Base-by-base conservation (phyloP, 2,888 invertebrate genomes). In the Mamestra brassicae region DNA sequence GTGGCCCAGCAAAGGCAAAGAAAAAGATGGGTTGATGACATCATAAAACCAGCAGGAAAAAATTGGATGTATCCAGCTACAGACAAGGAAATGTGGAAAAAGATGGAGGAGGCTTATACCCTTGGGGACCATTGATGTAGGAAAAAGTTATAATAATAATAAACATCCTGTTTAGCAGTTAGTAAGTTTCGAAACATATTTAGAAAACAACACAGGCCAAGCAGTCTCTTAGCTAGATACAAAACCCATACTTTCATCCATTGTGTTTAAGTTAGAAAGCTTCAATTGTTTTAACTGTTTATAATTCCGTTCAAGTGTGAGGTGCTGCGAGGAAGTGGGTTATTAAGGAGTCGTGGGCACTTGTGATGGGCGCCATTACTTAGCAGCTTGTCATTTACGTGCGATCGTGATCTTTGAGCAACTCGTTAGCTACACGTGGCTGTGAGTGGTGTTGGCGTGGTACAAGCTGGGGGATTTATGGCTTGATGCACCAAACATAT, bases 391-490 rank as follows among this genome's bases (percentile, higher is more conserved):
- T 83, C 86, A 70, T 85, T 83, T 79, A 85, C 74, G 61, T 65
- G 65, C 70, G 74, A 81, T 86, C 87, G 87, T 85, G 87, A 78
- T 86, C 85, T 78, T 81, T 65, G 42, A 74, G 63, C 78, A 75
- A 84, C 87, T 85, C 81, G 66, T 78, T 81, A 76, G 3, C 62
- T 45, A 84, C 85, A 78, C 78, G 81, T 86, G 69, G 83, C 15
- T 65, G 50, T 4, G 66, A 71, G 47, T 61, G 65, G 54, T 60
- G 52, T 50, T 57, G 64, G 62, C 69, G 69, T 52, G 45, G 50
- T 66, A 55, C n/a, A 17, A 26, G 63, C 58, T 11, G 26, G 55
- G 3, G 58, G 55, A 70, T 66, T 78, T 77, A 83, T 63, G n/a
- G 65, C 47, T 50, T 68, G 36, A 4, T 26, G 3, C n/a, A 10